These are phyloP conservation scores for Cybosia mesomella DNA, from an alignment of 2,888 invertebrate genomes.

Conservation along the genomic window DNA sequence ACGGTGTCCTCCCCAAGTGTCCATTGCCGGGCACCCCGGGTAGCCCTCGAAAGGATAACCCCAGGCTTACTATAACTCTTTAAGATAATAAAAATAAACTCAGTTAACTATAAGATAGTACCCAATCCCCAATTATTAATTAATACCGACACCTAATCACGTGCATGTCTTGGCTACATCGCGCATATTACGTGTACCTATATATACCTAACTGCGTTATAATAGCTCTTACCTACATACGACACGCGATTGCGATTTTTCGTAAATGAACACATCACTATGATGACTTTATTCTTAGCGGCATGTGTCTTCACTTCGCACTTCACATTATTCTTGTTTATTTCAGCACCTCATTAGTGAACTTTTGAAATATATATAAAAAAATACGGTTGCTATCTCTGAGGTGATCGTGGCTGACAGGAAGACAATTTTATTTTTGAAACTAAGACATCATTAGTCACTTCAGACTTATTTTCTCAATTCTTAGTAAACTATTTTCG, in stretches of 20 bases:
- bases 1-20: no score
- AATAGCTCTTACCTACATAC: conserved; percentile 34
- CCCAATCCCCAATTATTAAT: conserved; percentile 32
- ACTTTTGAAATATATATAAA: conserved; percentile 7
- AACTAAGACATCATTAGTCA: conserved; percentile 12
- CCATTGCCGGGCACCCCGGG: no score
- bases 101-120: no score
- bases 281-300: conserved; percentile 10
- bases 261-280: conserved; percentile 11
- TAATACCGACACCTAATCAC: conserved; percentile 27
- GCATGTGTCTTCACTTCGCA: neutral
- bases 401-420: conserved; percentile 35
- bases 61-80: no score
- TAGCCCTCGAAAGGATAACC: no score
- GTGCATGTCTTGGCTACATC: conserved; percentile 14
- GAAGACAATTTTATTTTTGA: conserved; percentile 35
- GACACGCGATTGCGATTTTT: conserved; percentile 21
- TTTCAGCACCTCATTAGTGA: conserved; percentile 24
- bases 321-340: conserved; percentile 8
- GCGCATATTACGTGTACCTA: conserved; percentile 28
- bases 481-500: conserved; percentile 12
- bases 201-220: conserved; percentile 40
- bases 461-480: conserved; percentile 15
- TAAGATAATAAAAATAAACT: no score
- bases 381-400: conserved; percentile 25